These are phyloP conservation scores for Cerceris ruficornis DNA, from an alignment of 2,888 invertebrate species.

Conservation along the genomic window DNA sequence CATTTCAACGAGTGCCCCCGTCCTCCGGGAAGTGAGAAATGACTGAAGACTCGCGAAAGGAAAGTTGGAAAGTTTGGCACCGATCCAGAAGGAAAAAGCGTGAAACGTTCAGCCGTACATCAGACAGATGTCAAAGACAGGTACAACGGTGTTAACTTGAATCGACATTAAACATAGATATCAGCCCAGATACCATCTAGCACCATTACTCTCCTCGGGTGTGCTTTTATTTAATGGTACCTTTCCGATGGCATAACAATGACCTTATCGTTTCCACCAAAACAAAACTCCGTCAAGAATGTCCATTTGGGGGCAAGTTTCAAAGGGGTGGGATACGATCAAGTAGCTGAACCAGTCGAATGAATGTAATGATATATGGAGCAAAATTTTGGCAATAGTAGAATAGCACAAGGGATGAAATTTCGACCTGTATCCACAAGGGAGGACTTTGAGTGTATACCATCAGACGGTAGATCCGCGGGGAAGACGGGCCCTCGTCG, in stretches of 20 bases:
- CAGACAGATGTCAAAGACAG: conserved; percentile 21
- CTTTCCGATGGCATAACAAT: background rate
- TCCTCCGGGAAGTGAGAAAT: conserved; percentile 6
- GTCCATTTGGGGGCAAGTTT: background rate
- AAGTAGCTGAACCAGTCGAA: conserved; percentile 12
- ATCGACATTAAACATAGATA: conserved; percentile 15
- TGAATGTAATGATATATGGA: conserved; percentile 54
- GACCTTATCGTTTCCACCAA: conserved; percentile 2
- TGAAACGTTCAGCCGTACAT: conserved; percentile 12
- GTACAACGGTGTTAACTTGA: conserved; percentile 10
- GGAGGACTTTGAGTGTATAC: conserved; percentile 10
- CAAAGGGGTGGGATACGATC: background rate
- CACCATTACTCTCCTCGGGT: conserved; percentile 18
- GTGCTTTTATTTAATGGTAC: background rate
- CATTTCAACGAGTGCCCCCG: background rate
- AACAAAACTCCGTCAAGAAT: conserved; percentile 20
- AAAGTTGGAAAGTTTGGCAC: conserved; percentile 25
- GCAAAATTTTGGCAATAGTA: background rate
- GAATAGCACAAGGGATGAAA: conserved; percentile 10
- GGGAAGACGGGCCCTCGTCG: conserved; percentile 41
- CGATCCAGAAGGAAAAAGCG: conserved; percentile 24
- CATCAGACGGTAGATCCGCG: conserved; percentile 25
- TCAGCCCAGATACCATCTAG: conserved; percentile 2
- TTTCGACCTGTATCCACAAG: conserved; percentile 48
- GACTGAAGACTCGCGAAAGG: conserved; percentile 9